A percentile compares a stretch with the other conserved stretches of the same genome.
phyloP scores from a whole-genome alignment of 2,888 invertebrate species.

The Tipula vernalis region DNA sequence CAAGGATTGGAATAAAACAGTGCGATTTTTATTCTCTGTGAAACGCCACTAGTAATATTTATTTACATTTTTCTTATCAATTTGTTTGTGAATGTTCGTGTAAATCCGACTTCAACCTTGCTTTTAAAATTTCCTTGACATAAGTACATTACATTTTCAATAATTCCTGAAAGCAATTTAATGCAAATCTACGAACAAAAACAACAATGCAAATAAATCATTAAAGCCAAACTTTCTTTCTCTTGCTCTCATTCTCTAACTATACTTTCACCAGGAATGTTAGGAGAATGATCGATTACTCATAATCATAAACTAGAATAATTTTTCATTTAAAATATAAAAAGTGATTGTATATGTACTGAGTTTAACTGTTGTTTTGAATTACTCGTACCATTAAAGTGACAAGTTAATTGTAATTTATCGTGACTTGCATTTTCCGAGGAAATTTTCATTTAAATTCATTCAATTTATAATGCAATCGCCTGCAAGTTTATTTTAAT shows the following conservation, averaged over 20 bases:
- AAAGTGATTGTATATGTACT: background rate
- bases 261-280: background rate
- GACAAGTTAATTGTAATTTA: background rate
- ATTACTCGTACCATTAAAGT: background rate
- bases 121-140: background rate
- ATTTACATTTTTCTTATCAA: too few relatives aligned
- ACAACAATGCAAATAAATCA: background rate
- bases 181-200: background rate
- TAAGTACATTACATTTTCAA: background rate
- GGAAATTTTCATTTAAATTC: background rate
- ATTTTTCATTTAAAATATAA: background rate
- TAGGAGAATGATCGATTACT: background rate
- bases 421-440: background rate
- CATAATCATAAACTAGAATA: background rate
- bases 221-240: background rate
- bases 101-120: background rate
- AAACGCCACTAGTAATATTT: too few relatives aligned
- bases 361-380: background rate
- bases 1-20: too few relatives aligned
- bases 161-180: background rate
- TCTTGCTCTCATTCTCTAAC: background rate
- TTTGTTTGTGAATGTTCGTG: background rate
- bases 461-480: background rate
- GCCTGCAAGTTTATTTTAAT: background rate
- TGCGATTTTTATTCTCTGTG: too few relatives aligned